A percentile compares a stretch with the other conserved stretches of the same genome.
phyloP scores from a whole-genome alignment of 92 coral and sea anemone species.

The Epizoanthus scotinus region DNA sequence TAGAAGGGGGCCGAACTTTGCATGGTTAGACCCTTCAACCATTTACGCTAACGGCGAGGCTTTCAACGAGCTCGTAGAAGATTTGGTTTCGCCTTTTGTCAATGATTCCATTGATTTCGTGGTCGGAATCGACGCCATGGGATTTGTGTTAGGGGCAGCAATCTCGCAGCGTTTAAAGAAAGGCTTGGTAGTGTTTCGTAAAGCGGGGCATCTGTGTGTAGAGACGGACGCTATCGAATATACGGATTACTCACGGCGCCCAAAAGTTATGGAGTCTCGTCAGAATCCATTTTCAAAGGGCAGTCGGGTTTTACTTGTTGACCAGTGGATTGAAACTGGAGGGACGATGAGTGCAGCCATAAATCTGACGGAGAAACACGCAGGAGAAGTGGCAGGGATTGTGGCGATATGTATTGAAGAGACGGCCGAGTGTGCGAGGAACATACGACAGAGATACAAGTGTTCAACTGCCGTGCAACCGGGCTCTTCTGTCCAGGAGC shows the following conservation, averaged over 20 bases:
- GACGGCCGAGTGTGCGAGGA: background rate
- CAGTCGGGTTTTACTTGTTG: constrained; percentile 18
- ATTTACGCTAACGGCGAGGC: constrained; percentile 29
- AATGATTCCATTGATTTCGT: background rate
- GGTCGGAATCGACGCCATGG: constrained; percentile 34
- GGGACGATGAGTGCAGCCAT: constrained; percentile 37
- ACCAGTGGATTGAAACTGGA: constrained; percentile 45
- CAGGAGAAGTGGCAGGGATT: constrained; percentile 5
- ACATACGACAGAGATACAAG: background rate
- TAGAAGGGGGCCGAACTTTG: constrained; percentile 1
- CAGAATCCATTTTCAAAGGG: background rate
- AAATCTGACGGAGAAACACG: background rate
- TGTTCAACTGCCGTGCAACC: constrained; percentile 23
- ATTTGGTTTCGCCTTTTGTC: background rate
- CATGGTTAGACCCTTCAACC: constrained; percentile 30
- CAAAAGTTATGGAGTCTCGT: constrained; percentile 5
- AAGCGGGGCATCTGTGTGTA: constrained; percentile 23
- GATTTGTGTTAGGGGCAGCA: constrained; percentile 9
- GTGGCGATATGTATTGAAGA: constrained; percentile 21
- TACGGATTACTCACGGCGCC: constrained; percentile 11
- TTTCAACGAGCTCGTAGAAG: constrained; percentile 21
- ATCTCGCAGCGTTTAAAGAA: background rate
- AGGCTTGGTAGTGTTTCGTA: constrained; percentile 6
- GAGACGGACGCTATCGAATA: constrained; percentile 4
- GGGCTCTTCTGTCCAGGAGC: background rate